Evolutionary conservation across 2,888 invertebrate species (phyloP), one percentile per base, ranked within the genome.

Genomic region (Drosophila sordidula): DNA sequence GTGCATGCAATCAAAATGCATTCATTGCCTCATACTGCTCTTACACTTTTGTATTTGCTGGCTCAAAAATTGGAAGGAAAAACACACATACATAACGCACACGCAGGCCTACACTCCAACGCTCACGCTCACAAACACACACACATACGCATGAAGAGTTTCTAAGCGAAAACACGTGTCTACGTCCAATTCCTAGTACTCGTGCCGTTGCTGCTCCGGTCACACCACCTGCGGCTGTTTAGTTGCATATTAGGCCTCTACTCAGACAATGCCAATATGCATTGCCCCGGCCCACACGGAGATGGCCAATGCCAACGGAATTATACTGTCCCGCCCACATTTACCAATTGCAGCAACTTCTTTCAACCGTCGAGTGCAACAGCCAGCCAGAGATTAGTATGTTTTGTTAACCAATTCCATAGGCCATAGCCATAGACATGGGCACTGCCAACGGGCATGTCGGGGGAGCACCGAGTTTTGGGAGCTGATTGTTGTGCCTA

Each of bases 1-100:
- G 86, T 83, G 26, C 41, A 8, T 71, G 77, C 80, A 81, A 81
- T 81, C 83, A 83, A 80, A 86, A 80, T 86, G 80, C 83, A 77
- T 83, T 80, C 86, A 71, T 59, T 69, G 61, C 16, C 36, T 11
- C 14, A 36, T 45, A 29, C 58, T 44, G 44, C 44, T 50, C 66
- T 51, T 54, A 52, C 58, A 62, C 58, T 66, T 76, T 67, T 70
- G 70, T 64, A 67, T 74, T 77, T 66, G 29, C 55, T 42, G 39
- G 46, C 56, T 62, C 66, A 61, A 46, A 80, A 65, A 65, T 65
- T 49, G 66, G 42, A 72, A 41, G 44, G 34, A 14, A 59, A 59
- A 62, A 45, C n/a, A 25, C 36, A 47, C 44, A 42, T 45, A 42
- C 39, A 22, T 38, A 34, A 16, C 41, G 16, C 56, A 25, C 22